phyloP scores from a whole-genome alignment of 2,113 vertebrate species.

The Coryphaenoides rupestris region DNA sequence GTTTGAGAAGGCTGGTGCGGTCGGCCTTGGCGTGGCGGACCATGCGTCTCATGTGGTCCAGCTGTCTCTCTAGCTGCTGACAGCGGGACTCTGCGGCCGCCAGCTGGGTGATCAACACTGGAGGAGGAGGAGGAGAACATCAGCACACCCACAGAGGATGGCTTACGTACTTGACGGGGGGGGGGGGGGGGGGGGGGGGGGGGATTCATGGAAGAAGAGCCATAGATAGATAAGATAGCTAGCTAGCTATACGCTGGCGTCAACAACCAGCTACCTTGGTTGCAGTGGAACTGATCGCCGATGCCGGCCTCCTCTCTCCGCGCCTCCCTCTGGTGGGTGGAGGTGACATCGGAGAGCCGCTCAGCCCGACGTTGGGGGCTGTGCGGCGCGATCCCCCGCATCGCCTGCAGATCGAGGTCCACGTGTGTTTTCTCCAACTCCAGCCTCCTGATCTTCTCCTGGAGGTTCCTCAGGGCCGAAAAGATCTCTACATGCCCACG shows the following conservation, averaged over 20 bases:
- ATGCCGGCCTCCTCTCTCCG: too few relatives aligned
- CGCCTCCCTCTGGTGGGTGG: too few relatives aligned
- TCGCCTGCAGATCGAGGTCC: conserved; percentile 70
- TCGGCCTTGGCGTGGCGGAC: conserved; percentile 82
- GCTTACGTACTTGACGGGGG: not conserved
- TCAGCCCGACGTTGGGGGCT: conserved; percentile 70
- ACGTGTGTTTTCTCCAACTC: conserved; percentile 81
- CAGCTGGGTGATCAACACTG: conserved; percentile 83
- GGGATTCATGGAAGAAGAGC: too few relatives aligned
- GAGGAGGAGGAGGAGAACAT: too few relatives aligned
- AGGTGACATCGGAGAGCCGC: conserved; percentile 2
- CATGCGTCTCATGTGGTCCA: conserved; percentile 87
- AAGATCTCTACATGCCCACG: conserved; percentile 76
- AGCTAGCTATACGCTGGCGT: too few relatives aligned
- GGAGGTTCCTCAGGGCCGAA: conserved; percentile 75
- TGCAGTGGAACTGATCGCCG: conserved; percentile 3
- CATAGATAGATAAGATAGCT: too few relatives aligned
- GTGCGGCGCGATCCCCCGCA: conserved; percentile 69
- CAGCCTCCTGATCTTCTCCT: conserved; percentile 70
- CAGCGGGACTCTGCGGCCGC: conserved; percentile 85
- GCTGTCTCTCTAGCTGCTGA: conserved; percentile 83
- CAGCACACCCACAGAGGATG: not conserved
- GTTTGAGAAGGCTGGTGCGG: conserved; percentile 75
- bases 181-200: too few relatives aligned
- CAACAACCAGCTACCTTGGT: conserved; percentile 43